These are phyloP conservation scores for Lophura nycthemera DNA, from an alignment of 2,113 vertebrate genomes.

Conservation along the genomic window DNA sequence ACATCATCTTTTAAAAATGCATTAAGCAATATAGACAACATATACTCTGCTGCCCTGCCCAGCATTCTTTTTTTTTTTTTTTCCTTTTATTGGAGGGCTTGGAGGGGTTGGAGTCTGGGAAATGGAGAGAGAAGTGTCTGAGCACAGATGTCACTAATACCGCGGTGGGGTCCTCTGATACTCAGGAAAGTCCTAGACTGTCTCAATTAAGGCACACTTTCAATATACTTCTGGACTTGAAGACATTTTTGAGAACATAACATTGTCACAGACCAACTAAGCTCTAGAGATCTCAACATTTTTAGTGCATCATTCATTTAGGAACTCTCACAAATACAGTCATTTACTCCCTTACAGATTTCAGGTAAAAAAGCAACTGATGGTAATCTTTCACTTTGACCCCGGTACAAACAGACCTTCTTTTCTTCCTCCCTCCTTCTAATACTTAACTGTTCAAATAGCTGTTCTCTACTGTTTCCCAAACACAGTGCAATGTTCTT, in stretches of 20 bases:
- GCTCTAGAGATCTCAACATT: background rate
- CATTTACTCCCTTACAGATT: background rate
- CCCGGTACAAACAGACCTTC: background rate
- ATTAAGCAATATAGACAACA: conserved; percentile 72
- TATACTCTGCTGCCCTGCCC: conserved; percentile 42
- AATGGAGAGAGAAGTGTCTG: background rate
- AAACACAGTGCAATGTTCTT: background rate
- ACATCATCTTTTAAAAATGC: conserved; percentile 53
- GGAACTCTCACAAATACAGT: background rate
- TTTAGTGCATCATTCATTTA: background rate
- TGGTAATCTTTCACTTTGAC: background rate
- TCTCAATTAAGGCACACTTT: background rate
- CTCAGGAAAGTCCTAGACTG: background rate
- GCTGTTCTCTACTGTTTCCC: background rate
- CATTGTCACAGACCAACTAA: background rate
- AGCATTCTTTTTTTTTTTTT: background rate
- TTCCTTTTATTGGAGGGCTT: background rate
- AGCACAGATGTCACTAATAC: conserved; percentile 14
- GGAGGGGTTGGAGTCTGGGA: background rate
- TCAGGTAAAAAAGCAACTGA: background rate
- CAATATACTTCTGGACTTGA: background rate
- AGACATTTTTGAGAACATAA: background rate
- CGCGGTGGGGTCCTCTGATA: background rate
- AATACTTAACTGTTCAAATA: background rate
- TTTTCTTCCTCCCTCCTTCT: background rate